Evolutionary conservation across 2,797 vertebrate species (phyloP).

Genomic region (Lithobates pipiens): DNA sequence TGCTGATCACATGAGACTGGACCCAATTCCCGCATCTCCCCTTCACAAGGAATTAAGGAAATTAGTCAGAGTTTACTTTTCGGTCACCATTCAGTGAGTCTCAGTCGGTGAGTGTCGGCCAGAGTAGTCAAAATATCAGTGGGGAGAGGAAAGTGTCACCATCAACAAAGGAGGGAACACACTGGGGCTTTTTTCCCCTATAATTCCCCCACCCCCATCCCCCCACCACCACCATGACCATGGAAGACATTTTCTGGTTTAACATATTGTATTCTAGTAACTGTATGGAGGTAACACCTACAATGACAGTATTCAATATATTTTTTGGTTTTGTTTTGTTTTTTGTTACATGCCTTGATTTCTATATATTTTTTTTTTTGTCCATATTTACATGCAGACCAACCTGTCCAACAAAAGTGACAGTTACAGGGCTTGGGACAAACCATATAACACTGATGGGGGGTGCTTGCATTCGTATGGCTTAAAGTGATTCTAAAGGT

Average conservation of each 20-base stretch:
- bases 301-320: background rate
- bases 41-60: constrained; percentile 61
- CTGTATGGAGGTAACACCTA: too few species aligned
- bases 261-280: too few species aligned
- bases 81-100: constrained; percentile 72
- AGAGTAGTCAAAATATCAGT: background rate
- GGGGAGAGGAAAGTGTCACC: background rate
- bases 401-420: too few species aligned
- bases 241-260: too few species aligned
- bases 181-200: background rate
- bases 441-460: too few species aligned
- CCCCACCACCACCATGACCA: too few species aligned
- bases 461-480: background rate
- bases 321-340: background rate
- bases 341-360: background rate
- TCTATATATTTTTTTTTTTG: too few species aligned
- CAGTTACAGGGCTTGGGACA: too few species aligned
- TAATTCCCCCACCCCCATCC: too few species aligned
- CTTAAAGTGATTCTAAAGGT: too few species aligned
- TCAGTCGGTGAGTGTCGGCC: constrained; percentile 11
- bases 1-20: constrained; percentile 74
- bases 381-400: too few species aligned
- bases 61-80: constrained; percentile 74
- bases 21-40: background rate
- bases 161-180: background rate